Base-by-base conservation (phyloP, 37 sponge, comb jelly and placozoan genomes). In the Haliclona indistincta region DNA sequence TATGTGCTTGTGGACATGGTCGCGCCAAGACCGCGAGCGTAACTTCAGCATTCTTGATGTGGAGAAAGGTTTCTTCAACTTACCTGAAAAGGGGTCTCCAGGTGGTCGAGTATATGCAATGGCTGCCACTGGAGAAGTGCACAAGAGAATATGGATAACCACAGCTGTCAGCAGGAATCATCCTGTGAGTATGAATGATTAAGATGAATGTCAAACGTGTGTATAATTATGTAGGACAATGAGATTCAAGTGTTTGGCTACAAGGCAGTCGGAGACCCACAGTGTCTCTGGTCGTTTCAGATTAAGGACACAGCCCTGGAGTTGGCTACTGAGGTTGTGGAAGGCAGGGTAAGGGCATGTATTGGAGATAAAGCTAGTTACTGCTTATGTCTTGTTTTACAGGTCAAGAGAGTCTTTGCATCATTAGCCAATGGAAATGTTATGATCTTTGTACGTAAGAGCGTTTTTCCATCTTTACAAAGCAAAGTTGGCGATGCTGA, bases 191-290 rank as follows among this genome's bases (percentile, higher is more conserved):
- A 3, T 23, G n/a, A 11, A n/a, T n/a, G n/a, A n/a, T n/a, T n/a
- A n/a, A n/a, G n/a, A n/a, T n/a, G n/a, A n/a, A n/a, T n/a, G n/a
- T n/a, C n/a, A n/a, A n/a, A n/a, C n/a, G n/a, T n/a, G n/a, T n/a
- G n/a, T 22, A 30, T 4, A 13, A 28, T 1, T 47, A 2, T 43
- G 10, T 54, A 91, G 92, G 87, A 82, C 26, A 61, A 64, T 78
- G 92, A 86, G 80, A 91, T 91, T 23, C 92, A 91, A 58, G 92
- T 91, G 64, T 91, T 82, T 74, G 87, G 83, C 11, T 84, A 89
- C 38, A 79, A 64, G 64, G 42, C 45, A 17, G 74, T 77, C 1
- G 92, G 81, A 35, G 78, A 85, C 43, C 83, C 87, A 17, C 68
- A 85, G 63, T 78, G 81, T 60, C 75, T 91, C 23, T 91, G 92